These are phyloP conservation scores for Carterocephalus palaemon DNA, from an alignment of 2,888 invertebrate species.

Conservation along the genomic window DNA sequence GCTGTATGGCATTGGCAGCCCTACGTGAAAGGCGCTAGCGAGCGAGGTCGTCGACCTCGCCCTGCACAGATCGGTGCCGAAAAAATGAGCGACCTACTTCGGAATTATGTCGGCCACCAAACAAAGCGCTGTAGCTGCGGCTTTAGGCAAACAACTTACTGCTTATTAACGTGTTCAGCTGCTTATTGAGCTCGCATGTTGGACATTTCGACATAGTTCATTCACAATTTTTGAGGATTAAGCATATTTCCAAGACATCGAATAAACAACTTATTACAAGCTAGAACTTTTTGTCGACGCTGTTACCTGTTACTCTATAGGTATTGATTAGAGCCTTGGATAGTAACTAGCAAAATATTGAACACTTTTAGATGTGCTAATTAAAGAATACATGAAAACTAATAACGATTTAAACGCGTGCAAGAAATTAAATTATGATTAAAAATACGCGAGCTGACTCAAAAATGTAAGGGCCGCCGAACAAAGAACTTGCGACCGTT, in stretches of 20 bases:
- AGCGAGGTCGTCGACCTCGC: constrained; percentile 53
- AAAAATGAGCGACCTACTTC: constrained; percentile 74
- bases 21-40: constrained; percentile 30
- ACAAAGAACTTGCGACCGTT: constrained; percentile 54
- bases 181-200: background rate
- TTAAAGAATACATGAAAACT: too few species aligned
- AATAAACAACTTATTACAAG: too few species aligned
- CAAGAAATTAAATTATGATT: background rate
- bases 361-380: too few species aligned
- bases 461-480: constrained; percentile 67
- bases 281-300: too few species aligned
- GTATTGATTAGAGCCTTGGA: too few species aligned
- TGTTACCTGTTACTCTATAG: too few species aligned
- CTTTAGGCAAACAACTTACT: constrained; percentile 22
- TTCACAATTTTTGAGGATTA: constrained; percentile 8
- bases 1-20: constrained; percentile 32
- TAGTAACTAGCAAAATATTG: too few species aligned
- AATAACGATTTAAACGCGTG: too few species aligned
- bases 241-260: background rate
- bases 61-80: constrained; percentile 71
- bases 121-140: constrained; percentile 17
- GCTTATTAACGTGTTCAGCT: background rate
- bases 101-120: constrained; percentile 66
- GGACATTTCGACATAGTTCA: background rate
- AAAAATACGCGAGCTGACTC: constrained; percentile 72